Evolutionary conservation across 2,888 invertebrate species (phyloP).

Genomic region (Branchipolynoe longqiensis): DNA sequence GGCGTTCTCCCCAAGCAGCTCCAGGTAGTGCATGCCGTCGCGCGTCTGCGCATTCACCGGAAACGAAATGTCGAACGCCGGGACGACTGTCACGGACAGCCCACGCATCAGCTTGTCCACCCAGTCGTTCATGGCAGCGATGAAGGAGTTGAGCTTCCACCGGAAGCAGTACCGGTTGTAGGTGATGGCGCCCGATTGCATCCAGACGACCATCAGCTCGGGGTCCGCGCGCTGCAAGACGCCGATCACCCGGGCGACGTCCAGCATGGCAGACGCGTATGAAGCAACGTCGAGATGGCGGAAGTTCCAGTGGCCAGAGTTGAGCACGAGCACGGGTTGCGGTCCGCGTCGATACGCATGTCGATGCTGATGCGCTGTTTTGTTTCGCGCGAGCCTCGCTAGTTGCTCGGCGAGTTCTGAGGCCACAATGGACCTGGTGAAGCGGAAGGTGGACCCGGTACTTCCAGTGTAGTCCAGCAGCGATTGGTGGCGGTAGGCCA

Average conservation of each 20-base stretch:
- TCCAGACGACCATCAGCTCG: background rate
- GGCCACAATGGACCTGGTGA: background rate
- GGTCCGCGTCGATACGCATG: background rate
- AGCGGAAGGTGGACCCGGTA: too few species aligned
- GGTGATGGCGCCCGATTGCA: background rate
- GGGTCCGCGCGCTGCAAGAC: too few species aligned
- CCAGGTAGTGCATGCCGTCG: background rate
- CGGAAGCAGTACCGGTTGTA: background rate
- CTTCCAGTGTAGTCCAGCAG: background rate
- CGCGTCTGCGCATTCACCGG: background rate
- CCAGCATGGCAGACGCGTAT: background rate
- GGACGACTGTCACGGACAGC: background rate
- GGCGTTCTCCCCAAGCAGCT: background rate
- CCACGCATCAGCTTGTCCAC: background rate
- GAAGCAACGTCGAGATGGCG: conserved; percentile 9
- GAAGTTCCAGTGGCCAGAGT: background rate
- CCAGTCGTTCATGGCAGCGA: conserved; percentile 19
- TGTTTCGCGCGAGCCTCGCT: too few species aligned
- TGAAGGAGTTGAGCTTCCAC: background rate
- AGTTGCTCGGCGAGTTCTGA: background rate
- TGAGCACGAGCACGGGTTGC: background rate
- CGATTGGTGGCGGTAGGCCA: background rate
- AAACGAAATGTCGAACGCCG: background rate
- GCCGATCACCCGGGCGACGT: background rate
- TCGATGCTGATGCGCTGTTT: background rate